Conservation (phyloP, 2,797 vertebrate species). For the Trachops cirrhosus region DNA sequence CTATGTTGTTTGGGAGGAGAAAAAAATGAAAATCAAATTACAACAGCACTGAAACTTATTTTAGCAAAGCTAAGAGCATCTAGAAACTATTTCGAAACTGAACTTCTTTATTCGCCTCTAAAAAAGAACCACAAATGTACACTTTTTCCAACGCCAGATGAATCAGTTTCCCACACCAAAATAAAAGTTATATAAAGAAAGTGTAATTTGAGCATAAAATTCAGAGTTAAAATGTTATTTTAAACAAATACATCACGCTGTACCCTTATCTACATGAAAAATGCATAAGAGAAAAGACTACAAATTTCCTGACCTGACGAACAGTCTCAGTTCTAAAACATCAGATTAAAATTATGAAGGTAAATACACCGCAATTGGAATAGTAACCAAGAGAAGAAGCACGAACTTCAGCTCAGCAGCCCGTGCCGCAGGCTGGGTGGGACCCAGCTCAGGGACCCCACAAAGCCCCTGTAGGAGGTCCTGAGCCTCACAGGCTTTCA, state of each 20-base stretch:
- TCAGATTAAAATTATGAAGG: not conserved
- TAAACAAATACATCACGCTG: conserved; percentile 50
- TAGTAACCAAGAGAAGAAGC: not conserved
- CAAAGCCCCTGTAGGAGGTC: no score
- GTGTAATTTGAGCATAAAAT: conserved; percentile 33
- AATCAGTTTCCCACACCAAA: not conserved
- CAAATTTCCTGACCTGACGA: not conserved
- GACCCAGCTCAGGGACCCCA: not conserved
- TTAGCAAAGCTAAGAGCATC: not conserved
- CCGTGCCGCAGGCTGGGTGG: not conserved
- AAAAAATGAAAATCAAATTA: conserved; percentile 31
- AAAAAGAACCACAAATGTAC: not conserved
- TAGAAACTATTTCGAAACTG: not conserved
- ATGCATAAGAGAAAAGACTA: not conserved
- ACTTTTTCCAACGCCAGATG: conserved; percentile 20
- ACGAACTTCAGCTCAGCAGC: not conserved
- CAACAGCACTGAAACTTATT: not conserved
- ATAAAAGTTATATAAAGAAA: not conserved
- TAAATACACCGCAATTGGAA: not conserved
- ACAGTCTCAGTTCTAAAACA: conserved; percentile 2
- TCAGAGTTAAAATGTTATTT: conserved; percentile 40
- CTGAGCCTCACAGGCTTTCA: not conserved
- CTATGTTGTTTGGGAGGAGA: conserved; percentile 78
- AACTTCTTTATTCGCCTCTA: not conserved
- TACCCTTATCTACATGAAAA: not conserved